Conservation (phyloP, 1,140 invertebrate species). For the Drosophila ercepeae region DNA sequence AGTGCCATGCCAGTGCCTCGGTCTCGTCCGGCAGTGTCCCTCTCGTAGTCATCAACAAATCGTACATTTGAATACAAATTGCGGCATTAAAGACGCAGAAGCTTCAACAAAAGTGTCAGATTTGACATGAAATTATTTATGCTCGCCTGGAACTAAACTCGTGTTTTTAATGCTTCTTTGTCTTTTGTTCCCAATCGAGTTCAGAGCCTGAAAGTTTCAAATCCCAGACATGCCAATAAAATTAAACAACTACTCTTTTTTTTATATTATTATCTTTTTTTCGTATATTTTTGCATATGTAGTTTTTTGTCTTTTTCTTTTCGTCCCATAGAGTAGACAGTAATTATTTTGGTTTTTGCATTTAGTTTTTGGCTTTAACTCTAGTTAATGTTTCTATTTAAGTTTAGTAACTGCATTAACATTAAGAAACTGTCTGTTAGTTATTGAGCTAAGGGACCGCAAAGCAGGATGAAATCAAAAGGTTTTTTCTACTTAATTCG, state of each 20-base stretch:
- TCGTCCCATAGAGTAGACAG: conserved; percentile 42
- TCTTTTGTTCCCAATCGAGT: conserved; percentile 35
- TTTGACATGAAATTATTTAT: conserved; percentile 78
- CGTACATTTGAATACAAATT: conserved; percentile 80
- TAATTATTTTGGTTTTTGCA: conserved; percentile 52
- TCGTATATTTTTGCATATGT: conserved; percentile 61
- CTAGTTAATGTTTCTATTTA: conserved; percentile 43
- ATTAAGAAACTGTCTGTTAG: conserved; percentile 51
- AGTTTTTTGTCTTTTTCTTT: conserved; percentile 34
- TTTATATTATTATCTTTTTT: conserved; percentile 26
- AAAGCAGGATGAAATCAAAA: too few relatives aligned
- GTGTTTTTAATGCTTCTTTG: conserved; percentile 11
- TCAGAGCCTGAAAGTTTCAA: conserved; percentile 21
- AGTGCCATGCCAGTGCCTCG: conserved; percentile 47
- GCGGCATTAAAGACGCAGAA: conserved; percentile 67
- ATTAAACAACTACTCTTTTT: background rate
- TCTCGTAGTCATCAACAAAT: conserved; percentile 67
- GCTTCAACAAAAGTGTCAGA: conserved; percentile 75
- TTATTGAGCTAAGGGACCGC: conserved; percentile 10
- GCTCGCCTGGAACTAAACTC: conserved; percentile 53
- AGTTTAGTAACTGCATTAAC: conserved; percentile 54
- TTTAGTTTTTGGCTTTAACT: conserved; percentile 15
- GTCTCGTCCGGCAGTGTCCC: conserved; percentile 1
- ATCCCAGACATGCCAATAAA: conserved; percentile 26
- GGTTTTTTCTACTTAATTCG: background rate